These are phyloP conservation scores for Tachina lurida DNA, from an alignment of 2,888 invertebrate species.

Conservation along the genomic window DNA sequence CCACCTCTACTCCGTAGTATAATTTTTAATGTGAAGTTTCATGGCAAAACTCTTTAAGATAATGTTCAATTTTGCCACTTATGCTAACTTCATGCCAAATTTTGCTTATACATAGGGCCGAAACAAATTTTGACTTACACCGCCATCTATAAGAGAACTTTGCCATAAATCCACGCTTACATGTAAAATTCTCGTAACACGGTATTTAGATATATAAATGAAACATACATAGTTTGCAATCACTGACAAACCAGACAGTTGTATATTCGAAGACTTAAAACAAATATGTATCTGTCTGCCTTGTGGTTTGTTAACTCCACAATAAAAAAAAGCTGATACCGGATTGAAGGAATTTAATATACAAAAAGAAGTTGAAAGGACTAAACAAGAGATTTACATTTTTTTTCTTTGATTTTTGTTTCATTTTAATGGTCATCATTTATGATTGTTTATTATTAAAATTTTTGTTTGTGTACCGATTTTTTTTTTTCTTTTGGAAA, in stretches of 20 bases:
- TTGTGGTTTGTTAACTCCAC: background rate
- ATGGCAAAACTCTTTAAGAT: no score
- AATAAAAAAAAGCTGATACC: background rate
- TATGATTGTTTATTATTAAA: constrained; percentile 36
- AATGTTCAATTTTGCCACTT: no score
- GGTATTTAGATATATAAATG: no score
- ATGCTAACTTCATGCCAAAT: no score
- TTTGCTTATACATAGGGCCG: no score
- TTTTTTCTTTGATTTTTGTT: constrained; percentile 29
- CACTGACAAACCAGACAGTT: background rate
- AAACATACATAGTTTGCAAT: no score
- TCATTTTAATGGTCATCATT: constrained; percentile 51
- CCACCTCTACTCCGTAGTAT: no score
- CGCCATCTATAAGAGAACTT: no score
- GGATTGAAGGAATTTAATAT: background rate
- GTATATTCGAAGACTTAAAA: background rate
- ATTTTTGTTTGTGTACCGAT: constrained; percentile 5
- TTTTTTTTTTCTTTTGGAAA: constrained; percentile 7
- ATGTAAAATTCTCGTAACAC: no score
- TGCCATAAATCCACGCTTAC: no score
- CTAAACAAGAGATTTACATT: constrained; percentile 18
- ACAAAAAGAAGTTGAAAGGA: background rate
- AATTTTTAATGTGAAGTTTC: no score
- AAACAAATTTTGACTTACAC: no score
- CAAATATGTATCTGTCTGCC: background rate